A percentile compares a stretch with the other conserved stretches of the same genome.
Evolutionary conservation across 2,797 vertebrate species (phyloP).

Genomic region (Spheniscus humboldti): DNA sequence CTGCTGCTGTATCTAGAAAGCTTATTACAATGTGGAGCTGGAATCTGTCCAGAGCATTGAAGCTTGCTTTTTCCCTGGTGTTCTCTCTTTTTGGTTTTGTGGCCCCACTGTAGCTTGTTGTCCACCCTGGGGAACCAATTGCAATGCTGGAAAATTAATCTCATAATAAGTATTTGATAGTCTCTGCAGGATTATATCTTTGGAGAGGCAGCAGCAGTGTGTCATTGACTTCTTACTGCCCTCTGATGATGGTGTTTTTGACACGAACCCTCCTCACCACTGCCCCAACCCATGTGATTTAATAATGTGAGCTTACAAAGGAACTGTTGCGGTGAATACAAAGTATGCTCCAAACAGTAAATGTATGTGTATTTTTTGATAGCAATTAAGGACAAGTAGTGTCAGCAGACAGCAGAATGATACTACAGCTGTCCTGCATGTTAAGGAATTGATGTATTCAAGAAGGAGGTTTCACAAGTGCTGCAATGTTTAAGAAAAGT

Average conservation of each 20-base stretch:
- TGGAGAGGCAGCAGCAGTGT: not conserved
- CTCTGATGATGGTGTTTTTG: not conserved
- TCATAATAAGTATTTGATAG: not conserved
- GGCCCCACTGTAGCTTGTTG: not conserved
- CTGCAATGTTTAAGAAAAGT: not conserved
- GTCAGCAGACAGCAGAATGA: not conserved
- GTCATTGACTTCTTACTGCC: not conserved
- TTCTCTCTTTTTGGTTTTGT: not conserved
- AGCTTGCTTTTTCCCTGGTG: not conserved
- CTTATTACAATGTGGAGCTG: not conserved
- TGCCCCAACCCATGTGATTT: not conserved
- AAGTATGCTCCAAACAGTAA: not conserved
- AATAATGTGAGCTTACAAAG: not conserved
- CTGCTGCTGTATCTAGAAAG: not conserved
- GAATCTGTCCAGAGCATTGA: not conserved
- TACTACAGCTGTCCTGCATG: not conserved
- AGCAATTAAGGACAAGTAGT: not conserved
- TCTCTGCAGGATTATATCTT: not conserved
- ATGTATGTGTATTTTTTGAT: not conserved
- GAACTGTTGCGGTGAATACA: not conserved
- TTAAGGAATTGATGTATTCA: not conserved
- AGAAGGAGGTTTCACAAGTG: not conserved
- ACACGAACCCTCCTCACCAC: not conserved
- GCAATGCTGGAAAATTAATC: conserved; percentile 12
- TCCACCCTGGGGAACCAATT: not conserved